Percentiles rank a stretch among this genome's conserved stretches.
phyloP scores from a whole-genome alignment of 2,797 vertebrate species.

The Streptopelia turtur region DNA sequence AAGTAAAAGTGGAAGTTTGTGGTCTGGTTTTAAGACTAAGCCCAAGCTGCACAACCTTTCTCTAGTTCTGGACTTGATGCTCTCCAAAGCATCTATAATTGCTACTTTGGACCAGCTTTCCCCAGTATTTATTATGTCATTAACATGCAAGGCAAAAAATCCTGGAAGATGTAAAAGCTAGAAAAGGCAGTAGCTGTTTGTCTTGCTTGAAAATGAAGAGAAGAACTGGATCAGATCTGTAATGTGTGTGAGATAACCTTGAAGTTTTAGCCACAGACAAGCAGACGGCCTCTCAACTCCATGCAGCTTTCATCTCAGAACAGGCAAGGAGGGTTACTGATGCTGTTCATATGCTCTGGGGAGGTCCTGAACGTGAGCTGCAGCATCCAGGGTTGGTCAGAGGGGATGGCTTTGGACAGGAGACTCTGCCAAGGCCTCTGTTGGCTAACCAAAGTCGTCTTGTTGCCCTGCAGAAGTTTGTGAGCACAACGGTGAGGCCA shows the following conservation, averaged over 20 bases:
- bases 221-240: not conserved
- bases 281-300: not conserved
- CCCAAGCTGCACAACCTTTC: not conserved
- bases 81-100: not conserved
- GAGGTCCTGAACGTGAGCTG: not conserved
- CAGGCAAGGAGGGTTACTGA: not conserved
- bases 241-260: not conserved
- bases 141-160: not conserved
- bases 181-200: not conserved
- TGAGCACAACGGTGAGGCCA: slow-evolving; percentile 86
- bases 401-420: not conserved
- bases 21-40: not conserved
- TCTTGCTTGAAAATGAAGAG: not conserved
- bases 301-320: not conserved
- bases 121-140: not conserved
- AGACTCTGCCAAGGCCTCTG: not conserved
- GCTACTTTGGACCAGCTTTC: not conserved
- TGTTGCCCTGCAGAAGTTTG: slow-evolving; percentile 86
- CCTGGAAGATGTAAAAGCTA: not conserved
- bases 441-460: not conserved
- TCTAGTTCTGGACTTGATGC: not conserved
- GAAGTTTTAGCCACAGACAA: not conserved
- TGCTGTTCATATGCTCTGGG: not conserved
- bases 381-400: not conserved
- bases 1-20: not conserved